Evolutionary conservation across 2,113 vertebrate species (phyloP).

Genomic region (Excalfactoria chinensis): DNA sequence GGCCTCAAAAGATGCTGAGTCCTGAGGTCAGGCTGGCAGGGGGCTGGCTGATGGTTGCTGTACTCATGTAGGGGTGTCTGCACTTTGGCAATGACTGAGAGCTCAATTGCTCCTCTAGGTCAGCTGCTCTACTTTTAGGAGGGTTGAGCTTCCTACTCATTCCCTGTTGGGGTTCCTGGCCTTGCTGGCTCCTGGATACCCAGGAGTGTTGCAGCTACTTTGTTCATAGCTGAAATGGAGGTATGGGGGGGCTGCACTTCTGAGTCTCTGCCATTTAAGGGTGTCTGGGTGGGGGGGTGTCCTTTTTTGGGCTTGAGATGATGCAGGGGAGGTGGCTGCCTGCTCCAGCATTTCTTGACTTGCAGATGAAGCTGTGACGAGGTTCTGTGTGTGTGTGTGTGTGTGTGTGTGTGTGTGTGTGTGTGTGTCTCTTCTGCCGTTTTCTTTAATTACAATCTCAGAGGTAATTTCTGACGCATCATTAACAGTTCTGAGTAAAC

Average conservation of each 20-base stretch:
- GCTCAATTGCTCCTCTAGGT: slow-evolving; percentile 27
- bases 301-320: not conserved
- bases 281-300: not conserved
- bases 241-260: rapidly evolving
- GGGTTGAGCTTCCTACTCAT: slow-evolving; percentile 26
- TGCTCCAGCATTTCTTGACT: not conserved
- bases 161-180: not conserved
- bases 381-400: not conserved
- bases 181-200: not conserved
- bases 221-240: not conserved
- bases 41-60: not conserved
- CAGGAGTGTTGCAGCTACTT: not conserved
- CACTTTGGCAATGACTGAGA: not conserved
- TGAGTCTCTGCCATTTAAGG: not conserved
- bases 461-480: slow-evolving; percentile 76
- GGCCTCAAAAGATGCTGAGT: rapidly evolving
- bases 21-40: slow-evolving; percentile 11
- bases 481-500: slow-evolving; percentile 78
- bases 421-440: slow-evolving; percentile 22
- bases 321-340: not conserved
- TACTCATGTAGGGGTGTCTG: not conserved
- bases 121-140: slow-evolving; percentile 21
- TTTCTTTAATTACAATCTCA: slow-evolving; percentile 75
- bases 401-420: not conserved
- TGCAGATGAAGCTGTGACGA: slow-evolving; percentile 22